Percentiles rank a stretch among this genome's conserved stretches.
These are phyloP conservation scores for Gerosis bhagava DNA, from an alignment of 2,888 invertebrate genomes.

Conservation along the genomic window DNA sequence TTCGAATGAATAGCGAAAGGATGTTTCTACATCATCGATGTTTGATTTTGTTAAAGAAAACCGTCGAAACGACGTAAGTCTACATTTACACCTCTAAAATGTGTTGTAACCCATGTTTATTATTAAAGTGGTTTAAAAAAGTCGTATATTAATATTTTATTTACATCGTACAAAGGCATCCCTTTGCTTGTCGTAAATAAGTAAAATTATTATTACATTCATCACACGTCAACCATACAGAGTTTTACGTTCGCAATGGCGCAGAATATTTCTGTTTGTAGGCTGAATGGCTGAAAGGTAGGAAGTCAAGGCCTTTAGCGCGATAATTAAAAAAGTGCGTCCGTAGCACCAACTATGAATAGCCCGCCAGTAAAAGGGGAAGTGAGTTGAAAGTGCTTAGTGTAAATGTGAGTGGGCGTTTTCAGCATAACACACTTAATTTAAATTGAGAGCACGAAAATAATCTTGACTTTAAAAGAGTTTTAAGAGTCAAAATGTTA, in stretches of 20 bases:
- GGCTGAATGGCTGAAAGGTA: slow-evolving; percentile 18
- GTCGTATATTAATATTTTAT: no score
- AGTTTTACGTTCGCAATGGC: slow-evolving; percentile 8
- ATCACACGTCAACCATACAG: not conserved
- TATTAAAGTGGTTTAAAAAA: no score
- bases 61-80: no score
- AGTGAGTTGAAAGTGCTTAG: slow-evolving; percentile 9
- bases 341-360: slow-evolving; percentile 18
- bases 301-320: slow-evolving; percentile 17
- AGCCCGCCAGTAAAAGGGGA: slow-evolving; percentile 12
- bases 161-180: no score
- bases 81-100: no score
- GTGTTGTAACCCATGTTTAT: no score
- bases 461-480: no score
- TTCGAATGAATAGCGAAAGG: slow-evolving; percentile 9
- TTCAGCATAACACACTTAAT: slow-evolving; percentile 6
- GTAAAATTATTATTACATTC: no score
- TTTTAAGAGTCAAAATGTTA: no score
- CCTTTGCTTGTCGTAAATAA: no score
- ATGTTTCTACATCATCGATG: no score
- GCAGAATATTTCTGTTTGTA: slow-evolving; percentile 8
- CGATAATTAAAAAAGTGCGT: slow-evolving; percentile 27
- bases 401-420: slow-evolving; percentile 6
- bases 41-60: no score
- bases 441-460: slow-evolving; percentile 1